Evolutionary conservation across 2,888 invertebrate genomes (phyloP).

Genomic region (Tenthredo scrophulariae): DNA sequence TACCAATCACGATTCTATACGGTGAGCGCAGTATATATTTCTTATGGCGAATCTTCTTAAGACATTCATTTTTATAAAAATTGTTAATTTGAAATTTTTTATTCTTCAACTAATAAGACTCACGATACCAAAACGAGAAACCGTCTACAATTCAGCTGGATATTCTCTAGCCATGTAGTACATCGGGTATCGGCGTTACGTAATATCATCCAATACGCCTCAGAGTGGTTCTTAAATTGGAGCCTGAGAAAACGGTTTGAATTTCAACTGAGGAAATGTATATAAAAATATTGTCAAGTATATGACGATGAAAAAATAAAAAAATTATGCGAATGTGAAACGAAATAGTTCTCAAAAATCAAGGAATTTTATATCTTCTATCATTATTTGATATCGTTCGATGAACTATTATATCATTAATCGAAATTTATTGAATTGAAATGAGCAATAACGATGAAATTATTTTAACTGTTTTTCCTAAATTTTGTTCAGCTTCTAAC

Average conservation of each 20-base stretch:
- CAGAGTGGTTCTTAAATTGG: not conserved
- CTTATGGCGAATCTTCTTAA: not conserved
- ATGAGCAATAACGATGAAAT: too few species aligned
- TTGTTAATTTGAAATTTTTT: not conserved
- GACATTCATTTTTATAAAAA: not conserved
- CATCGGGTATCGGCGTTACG: not conserved
- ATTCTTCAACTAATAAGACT: not conserved
- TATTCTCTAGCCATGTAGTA: not conserved
- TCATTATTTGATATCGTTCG: too few species aligned
- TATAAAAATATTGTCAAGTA: not conserved
- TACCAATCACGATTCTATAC: not conserved
- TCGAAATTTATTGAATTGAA: too few species aligned
- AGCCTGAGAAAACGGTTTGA: not conserved
- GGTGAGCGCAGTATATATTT: not conserved
- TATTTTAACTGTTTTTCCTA: too few species aligned
- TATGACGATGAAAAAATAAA: not conserved
- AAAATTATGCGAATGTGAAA: not conserved
- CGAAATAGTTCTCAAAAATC: not conserved
- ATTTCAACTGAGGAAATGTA: not conserved
- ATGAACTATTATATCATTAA: too few species aligned
- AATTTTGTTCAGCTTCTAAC: not conserved
- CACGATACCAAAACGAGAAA: not conserved
- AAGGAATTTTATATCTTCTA: too few species aligned
- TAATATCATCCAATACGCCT: not conserved
- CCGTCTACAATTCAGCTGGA: not conserved